Conservation (phyloP, 2,797 vertebrate species). For the Numenius phaeopus region DNA sequence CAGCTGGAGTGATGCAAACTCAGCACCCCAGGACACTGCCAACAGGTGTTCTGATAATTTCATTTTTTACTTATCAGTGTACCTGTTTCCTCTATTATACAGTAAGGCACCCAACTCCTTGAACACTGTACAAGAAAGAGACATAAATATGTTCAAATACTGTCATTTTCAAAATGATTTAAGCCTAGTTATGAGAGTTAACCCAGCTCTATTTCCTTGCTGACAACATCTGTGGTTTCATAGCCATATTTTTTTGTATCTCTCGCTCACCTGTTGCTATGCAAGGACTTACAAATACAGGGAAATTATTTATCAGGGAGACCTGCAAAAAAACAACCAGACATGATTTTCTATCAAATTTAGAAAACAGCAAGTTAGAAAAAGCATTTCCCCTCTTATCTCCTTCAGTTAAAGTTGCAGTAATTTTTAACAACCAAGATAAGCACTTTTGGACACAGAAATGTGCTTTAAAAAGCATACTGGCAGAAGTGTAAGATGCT, state of each 20-base stretch:
- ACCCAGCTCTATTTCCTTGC: not conserved
- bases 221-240: conserved; percentile 34
- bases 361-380: not conserved
- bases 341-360: not conserved
- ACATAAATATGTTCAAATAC: not conserved
- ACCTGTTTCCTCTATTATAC: not conserved
- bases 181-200: not conserved
- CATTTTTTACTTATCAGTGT: not conserved
- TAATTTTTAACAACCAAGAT: not conserved
- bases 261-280: not conserved
- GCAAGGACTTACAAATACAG: not conserved
- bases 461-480: not conserved
- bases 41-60: not conserved
- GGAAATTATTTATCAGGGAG: not conserved
- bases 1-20: not conserved
- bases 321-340: not conserved
- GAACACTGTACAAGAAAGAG: not conserved
- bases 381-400: not conserved
- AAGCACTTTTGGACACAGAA: not conserved
- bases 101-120: not conserved
- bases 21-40: not conserved
- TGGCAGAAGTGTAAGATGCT: not conserved
- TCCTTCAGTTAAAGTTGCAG: not conserved
- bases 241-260: not conserved
- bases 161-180: conserved; percentile 2